Evolutionary conservation across 2,888 invertebrate genomes (phyloP).

Genomic region (Archips crataeganus): DNA sequence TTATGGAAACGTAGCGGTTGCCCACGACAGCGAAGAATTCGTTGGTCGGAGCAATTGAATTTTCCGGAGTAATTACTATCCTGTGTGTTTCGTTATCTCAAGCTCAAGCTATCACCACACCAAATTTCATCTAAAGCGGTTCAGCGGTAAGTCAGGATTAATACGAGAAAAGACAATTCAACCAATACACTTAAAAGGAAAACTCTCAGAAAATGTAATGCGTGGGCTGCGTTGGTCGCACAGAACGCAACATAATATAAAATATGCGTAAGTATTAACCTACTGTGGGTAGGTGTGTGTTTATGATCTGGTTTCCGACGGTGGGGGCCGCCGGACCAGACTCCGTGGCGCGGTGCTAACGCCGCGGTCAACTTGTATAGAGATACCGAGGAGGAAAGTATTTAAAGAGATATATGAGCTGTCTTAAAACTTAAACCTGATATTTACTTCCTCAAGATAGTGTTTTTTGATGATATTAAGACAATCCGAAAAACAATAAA

Average conservation of each 20-base stretch:
- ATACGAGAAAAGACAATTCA: background rate
- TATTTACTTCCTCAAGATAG: too few relatives aligned
- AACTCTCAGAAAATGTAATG: background rate
- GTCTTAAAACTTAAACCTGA: too few relatives aligned
- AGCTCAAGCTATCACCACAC: too few relatives aligned
- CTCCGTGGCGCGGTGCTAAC: constrained; percentile 69
- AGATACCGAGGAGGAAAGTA: background rate
- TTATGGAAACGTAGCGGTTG: too few relatives aligned
- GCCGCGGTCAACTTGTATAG: constrained; percentile 49
- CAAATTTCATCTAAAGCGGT: too few relatives aligned
- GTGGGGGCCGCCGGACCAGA: constrained; percentile 60
- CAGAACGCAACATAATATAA: background rate
- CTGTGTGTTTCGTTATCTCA: too few relatives aligned
- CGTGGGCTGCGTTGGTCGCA: background rate
- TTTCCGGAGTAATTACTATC: too few relatives aligned
- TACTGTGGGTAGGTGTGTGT: constrained; percentile 7
- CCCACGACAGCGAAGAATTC: too few relatives aligned
- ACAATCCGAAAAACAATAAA: too few relatives aligned
- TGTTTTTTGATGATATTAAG: too few relatives aligned
- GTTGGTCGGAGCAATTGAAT: too few relatives aligned
- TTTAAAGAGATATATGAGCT: too few relatives aligned
- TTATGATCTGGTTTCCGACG: constrained; percentile 42
- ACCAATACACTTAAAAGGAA: constrained; percentile 1
- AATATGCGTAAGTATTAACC: constrained; percentile 7
- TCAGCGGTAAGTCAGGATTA: background rate